Evolutionary conservation across 2,113 vertebrate genomes (phyloP).

Genomic region (Seriola dumerili): DNA sequence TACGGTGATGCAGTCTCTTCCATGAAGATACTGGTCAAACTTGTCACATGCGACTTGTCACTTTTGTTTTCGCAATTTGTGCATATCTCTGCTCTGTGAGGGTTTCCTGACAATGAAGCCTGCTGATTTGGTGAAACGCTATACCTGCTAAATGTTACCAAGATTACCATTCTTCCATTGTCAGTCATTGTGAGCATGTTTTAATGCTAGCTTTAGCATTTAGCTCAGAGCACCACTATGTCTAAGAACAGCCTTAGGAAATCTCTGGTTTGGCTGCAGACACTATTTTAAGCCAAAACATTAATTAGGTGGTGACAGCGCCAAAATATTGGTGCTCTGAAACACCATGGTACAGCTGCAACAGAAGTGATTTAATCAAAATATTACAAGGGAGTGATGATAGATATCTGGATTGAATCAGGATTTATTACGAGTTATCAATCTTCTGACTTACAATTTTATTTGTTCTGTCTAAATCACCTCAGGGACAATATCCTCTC

Average conservation of each 20-base stretch:
- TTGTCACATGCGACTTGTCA: too few relatives aligned
- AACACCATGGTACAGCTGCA: background rate
- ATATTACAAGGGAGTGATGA: background rate
- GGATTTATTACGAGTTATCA: conserved; percentile 24
- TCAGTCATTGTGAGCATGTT: background rate
- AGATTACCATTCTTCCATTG: background rate
- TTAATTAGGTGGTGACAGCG: background rate
- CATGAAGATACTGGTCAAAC: too few relatives aligned
- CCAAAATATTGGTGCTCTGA: background rate
- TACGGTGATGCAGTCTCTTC: too few relatives aligned
- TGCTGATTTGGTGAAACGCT: background rate
- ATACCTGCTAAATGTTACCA: background rate
- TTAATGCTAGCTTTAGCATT: background rate
- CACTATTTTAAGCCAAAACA: background rate
- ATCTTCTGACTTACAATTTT: conserved; percentile 26
- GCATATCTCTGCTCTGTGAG: too few relatives aligned
- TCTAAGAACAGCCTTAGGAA: background rate
- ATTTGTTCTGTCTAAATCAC: conserved; percentile 40
- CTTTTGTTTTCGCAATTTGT: too few relatives aligned
- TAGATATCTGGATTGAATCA: conserved; percentile 17
- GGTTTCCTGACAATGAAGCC: too few relatives aligned
- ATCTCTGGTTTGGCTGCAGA: too few relatives aligned
- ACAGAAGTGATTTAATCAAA: conserved; percentile 32
- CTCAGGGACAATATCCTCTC: background rate
- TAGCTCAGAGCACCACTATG: background rate